Percentiles rank a stretch among this genome's conserved stretches.
These are phyloP conservation scores for Tachysurus fulvidraco DNA, from an alignment of 2,113 vertebrate genomes.

Conservation along the genomic window DNA sequence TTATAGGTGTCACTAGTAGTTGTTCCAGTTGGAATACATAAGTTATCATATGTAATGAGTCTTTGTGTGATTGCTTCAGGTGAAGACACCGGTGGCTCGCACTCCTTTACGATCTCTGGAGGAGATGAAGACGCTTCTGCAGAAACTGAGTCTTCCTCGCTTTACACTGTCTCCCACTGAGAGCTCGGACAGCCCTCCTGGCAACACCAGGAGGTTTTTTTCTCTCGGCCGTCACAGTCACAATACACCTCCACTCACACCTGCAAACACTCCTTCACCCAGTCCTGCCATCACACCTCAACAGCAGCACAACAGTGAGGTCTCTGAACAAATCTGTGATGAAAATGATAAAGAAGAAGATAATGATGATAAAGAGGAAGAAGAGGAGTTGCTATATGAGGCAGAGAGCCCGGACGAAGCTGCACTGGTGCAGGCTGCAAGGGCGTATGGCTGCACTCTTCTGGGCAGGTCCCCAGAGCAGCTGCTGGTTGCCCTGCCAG, in stretches of 20 bases:
- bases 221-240: conserved; percentile 66
- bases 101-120: conserved; percentile 81
- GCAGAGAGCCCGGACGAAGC: conserved; percentile 80
- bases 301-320: background rate
- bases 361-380: conserved; percentile 9
- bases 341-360: background rate
- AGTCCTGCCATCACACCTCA: background rate
- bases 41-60: background rate
- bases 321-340: background rate
- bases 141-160: conserved; percentile 78
- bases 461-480: conserved; percentile 79
- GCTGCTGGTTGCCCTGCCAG: conserved; percentile 80
- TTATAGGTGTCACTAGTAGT: background rate
- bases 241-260: conserved; percentile 50
- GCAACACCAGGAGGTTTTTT: conserved; percentile 75
- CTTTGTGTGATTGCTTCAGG: conserved; percentile 57
- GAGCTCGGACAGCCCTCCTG: conserved; percentile 63
- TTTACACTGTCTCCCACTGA: conserved; percentile 65
- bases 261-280: background rate
- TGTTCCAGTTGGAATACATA: background rate
- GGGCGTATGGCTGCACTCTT: conserved; percentile 78
- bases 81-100: conserved; percentile 68
- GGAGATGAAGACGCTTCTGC: conserved; percentile 86
- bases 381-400: conserved; percentile 70
- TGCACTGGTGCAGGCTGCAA: conserved; percentile 76